Evolutionary conservation across 2,797 vertebrate species (phyloP), one percentile per base, ranked within the genome.

Genomic region (Notolabrus celidotus): DNA sequence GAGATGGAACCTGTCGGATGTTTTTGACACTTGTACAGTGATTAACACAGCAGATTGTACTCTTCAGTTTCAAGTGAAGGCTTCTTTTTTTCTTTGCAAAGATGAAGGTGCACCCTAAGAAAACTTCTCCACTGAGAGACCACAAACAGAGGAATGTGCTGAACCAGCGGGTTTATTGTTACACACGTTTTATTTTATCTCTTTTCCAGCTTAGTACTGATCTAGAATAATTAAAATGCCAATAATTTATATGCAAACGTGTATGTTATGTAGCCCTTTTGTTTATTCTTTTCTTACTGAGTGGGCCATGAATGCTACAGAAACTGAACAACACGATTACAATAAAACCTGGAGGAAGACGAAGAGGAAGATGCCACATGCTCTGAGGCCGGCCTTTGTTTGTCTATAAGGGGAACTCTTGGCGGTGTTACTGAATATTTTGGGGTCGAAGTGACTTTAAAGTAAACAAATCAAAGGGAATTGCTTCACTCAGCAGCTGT

Each of bases 201-300:
- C 11, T 60, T 66, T 57, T 20, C 47, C 74, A 74, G 41, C 72
- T 64, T 83, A 89, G 73, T 88, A 82, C 79, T 77, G 82, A 90
- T 66, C 70, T 79, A 84, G 83, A 55, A 83, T 82, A 60, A 89
- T 90, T 86, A 79, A 88, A 91, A 91, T 86, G 90, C 88, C 89
- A 91, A 93, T 90, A 85, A 89, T 90, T 89, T 90, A 89, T 89
- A 88, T 89, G 82, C 87, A 88, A 63, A 79, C 1, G 47, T 83
- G 65, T 87, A 72, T 84, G 80, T 85, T 33, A 77, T 85, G 84
- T 82, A 86, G 83, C 71, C 68, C 50, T 71, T 67, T 67, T 84
- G 69, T 82, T 77, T 70, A 22, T 67, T 74, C 60, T 81, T 88
- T 55, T 82, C 57, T 61, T 62, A 63, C 62, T 20, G 72, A 53